Conservation (phyloP, 2,888 invertebrate species). For the Metellina segmentata region DNA sequence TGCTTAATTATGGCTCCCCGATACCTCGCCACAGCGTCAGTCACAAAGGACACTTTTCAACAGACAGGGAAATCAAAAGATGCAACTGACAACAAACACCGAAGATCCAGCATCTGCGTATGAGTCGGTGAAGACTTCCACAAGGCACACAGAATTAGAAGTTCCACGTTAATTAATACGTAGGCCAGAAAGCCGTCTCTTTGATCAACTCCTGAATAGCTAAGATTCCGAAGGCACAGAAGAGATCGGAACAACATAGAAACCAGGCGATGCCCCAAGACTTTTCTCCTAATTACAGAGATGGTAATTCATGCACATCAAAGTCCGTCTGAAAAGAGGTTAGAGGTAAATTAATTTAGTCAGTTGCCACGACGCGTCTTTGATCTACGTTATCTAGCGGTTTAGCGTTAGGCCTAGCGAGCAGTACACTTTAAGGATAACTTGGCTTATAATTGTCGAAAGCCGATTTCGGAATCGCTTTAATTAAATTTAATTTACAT, state of each 20-base stretch:
- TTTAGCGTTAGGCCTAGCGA: background rate
- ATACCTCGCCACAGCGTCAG: too few relatives aligned
- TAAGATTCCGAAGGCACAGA: background rate
- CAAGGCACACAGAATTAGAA: background rate
- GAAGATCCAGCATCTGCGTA: too few relatives aligned
- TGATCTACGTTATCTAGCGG: conserved; percentile 1
- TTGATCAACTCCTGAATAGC: background rate
- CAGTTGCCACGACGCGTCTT: background rate
- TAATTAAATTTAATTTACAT: background rate
- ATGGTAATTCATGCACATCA: conserved; percentile 7
- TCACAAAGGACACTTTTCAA: too few relatives aligned
- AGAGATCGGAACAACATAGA: background rate
- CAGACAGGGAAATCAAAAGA: too few relatives aligned
- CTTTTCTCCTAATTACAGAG: conserved; percentile 23
- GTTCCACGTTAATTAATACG: conserved; percentile 17
- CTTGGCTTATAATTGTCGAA: background rate
- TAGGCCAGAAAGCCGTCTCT: background rate
- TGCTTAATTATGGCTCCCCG: too few relatives aligned
- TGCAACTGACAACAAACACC: too few relatives aligned
- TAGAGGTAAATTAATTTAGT: conserved; percentile 13
- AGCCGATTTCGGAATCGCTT: background rate
- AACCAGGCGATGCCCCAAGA: background rate
- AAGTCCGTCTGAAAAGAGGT: conserved; percentile 4
- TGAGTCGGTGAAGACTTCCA: too few relatives aligned
- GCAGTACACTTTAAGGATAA: background rate